Evolutionary conservation across 1,140 invertebrate genomes (phyloP).

Genomic region (Drosophila chauvacae): DNA sequence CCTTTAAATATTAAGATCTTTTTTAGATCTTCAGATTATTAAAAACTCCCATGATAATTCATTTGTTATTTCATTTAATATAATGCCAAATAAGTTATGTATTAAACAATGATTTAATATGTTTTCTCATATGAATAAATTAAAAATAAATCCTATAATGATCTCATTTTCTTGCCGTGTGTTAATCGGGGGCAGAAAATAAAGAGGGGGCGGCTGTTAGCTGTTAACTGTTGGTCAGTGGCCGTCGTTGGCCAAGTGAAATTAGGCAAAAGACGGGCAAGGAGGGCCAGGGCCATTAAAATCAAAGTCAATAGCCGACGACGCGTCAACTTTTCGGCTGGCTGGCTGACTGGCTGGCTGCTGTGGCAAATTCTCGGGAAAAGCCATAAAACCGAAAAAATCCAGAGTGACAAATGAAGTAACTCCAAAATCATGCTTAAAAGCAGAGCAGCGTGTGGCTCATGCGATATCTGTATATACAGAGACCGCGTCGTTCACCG

Average conservation of each 20-base stretch:
- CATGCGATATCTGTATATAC: conserved; percentile 42
- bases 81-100: neutral
- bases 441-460: conserved; percentile 62
- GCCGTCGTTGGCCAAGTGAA: conserved; percentile 57
- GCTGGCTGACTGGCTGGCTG: conserved; percentile 68
- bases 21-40: neutral
- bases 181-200: conserved; percentile 25
- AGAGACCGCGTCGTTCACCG: conserved; percentile 40
- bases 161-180: conserved; percentile 15
- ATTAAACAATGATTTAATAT: too few species aligned
- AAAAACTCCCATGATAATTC: neutral
- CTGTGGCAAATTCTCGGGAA: conserved; percentile 77
- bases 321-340: conserved; percentile 38
- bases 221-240: conserved; percentile 49
- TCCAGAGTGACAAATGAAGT: conserved; percentile 79
- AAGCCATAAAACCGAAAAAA: conserved; percentile 69
- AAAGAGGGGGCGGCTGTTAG: conserved; percentile 48
- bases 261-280: conserved; percentile 65
- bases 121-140: neutral
- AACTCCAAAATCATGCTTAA: conserved; percentile 73
- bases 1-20: neutral
- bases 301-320: conserved; percentile 79
- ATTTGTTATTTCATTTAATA: too few species aligned
- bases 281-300: conserved; percentile 68
- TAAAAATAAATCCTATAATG: neutral